Conservation (phyloP, 2,797 vertebrate species). For the Nannoperca obscura region DNA sequence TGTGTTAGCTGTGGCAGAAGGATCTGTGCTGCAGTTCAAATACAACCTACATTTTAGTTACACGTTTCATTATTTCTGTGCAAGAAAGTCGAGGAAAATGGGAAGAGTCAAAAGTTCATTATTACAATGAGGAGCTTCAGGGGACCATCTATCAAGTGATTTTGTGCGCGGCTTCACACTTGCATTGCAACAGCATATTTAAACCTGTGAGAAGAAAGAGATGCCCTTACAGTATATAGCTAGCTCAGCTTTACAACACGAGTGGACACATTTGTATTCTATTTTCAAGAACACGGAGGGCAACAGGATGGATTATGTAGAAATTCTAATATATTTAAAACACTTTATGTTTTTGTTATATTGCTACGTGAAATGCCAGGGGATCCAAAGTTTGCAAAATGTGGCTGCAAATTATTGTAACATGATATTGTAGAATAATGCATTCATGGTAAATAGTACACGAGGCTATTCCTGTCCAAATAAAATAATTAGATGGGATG, state of each 20-base stretch:
- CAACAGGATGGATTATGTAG: background rate
- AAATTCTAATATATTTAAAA: background rate
- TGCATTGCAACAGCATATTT: conserved; percentile 21
- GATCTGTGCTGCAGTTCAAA: conserved; percentile 12
- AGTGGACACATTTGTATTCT: background rate
- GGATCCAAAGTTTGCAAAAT: background rate
- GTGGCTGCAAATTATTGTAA: background rate
- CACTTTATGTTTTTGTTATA: background rate
- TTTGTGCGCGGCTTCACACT: background rate
- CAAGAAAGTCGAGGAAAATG: background rate
- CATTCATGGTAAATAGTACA: conserved; percentile 3
- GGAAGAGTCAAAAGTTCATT: conserved; percentile 11
- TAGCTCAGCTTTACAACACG: conserved; percentile 25
- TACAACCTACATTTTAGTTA: background rate
- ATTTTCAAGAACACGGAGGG: background rate
- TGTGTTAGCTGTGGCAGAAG: background rate
- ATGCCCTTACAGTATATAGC: conserved; percentile 1
- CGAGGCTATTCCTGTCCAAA: conserved; percentile 28
- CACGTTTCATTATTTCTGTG: conserved; percentile 3
- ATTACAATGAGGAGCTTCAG: conserved; percentile 1
- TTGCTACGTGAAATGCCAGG: too few relatives aligned
- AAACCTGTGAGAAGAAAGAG: conserved; percentile 19
- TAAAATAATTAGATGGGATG: conserved; percentile 38
- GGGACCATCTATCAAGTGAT: background rate
- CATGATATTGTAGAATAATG: conserved; percentile 5